These are phyloP conservation scores for Myzus persicae DNA, from an alignment of 1,140 invertebrate species.

Conservation along the genomic window DNA sequence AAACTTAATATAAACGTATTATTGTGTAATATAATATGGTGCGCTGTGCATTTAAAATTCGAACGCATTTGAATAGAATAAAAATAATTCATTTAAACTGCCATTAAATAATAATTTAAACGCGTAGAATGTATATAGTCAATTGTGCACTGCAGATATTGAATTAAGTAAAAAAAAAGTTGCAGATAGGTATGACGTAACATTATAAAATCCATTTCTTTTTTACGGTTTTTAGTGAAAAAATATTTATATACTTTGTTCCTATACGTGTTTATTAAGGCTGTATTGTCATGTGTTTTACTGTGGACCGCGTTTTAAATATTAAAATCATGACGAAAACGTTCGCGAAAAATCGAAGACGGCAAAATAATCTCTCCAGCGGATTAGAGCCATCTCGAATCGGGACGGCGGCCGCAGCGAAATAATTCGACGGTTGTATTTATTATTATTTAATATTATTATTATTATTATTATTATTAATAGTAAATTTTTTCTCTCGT, in stretches of 20 bases:
- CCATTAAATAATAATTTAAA: not conserved
- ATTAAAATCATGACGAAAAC: not conserved
- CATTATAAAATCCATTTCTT: not conserved
- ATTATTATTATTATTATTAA: conserved; percentile 34
- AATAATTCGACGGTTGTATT: conserved; percentile 34
- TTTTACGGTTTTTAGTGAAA: not conserved
- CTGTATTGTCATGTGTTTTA: not conserved
- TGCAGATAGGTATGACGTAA: not conserved
- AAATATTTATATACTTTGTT: not conserved
- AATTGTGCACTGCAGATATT: not conserved
- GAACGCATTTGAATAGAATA: not conserved
- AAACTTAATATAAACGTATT: not conserved
- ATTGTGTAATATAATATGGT: not conserved
- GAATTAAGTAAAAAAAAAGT: not conserved
- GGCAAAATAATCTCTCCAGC: not conserved
- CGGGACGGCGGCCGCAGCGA: not conserved
- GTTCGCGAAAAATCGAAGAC: not conserved
- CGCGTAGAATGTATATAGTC: not conserved
- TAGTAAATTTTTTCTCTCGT: conserved; percentile 17
- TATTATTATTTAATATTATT: conserved; percentile 34
- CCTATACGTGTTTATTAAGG: not conserved
- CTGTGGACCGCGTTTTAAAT: not conserved
- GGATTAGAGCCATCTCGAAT: not conserved
- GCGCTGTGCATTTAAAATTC: not conserved
- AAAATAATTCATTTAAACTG: conserved; percentile 9